phyloP scores from a whole-genome alignment of 2,113 vertebrate genomes.

The Brienomyrus longianalis region DNA sequence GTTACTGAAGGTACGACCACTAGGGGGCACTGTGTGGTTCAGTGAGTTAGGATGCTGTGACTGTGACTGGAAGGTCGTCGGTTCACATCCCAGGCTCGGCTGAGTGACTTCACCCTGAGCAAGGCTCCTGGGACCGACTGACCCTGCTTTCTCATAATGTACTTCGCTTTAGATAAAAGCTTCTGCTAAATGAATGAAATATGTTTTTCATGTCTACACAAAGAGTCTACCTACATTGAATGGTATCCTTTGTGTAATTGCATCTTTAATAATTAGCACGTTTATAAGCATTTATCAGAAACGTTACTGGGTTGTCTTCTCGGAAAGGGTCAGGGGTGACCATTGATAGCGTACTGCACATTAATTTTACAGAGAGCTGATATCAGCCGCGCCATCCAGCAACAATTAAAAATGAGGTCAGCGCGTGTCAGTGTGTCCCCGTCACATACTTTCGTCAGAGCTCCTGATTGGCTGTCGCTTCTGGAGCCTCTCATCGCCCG shows the following conservation, averaged over 20 bases:
- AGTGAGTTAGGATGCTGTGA: neutral
- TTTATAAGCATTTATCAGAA: neutral
- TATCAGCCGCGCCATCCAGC: neutral
- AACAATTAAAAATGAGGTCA: neutral
- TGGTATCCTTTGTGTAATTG: neutral
- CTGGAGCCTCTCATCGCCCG: slow-evolving; percentile 81
- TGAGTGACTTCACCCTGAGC: neutral
- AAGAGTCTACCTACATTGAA: neutral
- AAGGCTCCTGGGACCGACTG: neutral
- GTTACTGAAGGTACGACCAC: neutral
- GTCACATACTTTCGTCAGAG: slow-evolving; percentile 79
- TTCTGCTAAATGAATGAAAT: neutral
- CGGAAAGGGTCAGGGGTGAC: neutral
- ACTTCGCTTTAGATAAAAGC: neutral
- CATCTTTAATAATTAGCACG: neutral
- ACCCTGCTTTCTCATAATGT: neutral
- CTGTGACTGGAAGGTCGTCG: neutral
- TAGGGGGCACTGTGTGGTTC: neutral
- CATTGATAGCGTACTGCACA: neutral
- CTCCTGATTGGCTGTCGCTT: slow-evolving; percentile 83
- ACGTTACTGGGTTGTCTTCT: neutral
- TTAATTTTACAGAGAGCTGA: neutral
- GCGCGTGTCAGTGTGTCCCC: neutral
- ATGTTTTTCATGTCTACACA: neutral
- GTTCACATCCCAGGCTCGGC: neutral